phyloP scores from a whole-genome alignment of 2,113 vertebrate species.

The Scomber scombrus region DNA sequence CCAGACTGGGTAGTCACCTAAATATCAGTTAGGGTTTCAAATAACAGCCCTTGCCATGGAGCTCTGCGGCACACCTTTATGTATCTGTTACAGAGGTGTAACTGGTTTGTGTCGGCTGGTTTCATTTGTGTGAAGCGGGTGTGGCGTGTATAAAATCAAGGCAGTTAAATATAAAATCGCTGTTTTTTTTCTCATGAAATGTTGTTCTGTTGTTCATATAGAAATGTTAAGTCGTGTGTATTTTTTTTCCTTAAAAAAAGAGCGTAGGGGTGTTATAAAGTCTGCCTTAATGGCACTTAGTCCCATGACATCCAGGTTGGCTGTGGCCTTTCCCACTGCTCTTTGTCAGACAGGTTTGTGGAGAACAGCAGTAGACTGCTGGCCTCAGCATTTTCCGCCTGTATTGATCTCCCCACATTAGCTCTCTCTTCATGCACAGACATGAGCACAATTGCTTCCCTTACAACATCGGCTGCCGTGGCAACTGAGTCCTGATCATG shows the following conservation, averaged over 20 bases:
- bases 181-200: neutral
- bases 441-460: conserved; percentile 82
- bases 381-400: conserved; percentile 81
- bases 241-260: neutral
- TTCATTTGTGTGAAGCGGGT: conserved; percentile 65
- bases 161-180: neutral
- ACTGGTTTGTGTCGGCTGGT: conserved; percentile 78
- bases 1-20: conserved; percentile 70
- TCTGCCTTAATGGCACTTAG: conserved; percentile 38
- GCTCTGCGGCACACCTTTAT: conserved; percentile 82
- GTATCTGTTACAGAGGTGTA: conserved; percentile 75
- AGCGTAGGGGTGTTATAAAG: neutral
- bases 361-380: conserved; percentile 80
- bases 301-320: conserved; percentile 69
- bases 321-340: conserved; percentile 64
- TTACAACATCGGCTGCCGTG: conserved; percentile 80
- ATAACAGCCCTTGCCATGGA: conserved; percentile 71
- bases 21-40: conserved; percentile 81
- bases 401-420: conserved; percentile 86
- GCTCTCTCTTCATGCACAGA: conserved; percentile 80
- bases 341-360: conserved; percentile 79
- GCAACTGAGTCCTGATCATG: conserved; percentile 78
- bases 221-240: neutral
- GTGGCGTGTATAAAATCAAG: conserved; percentile 49
- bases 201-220: neutral